Base-by-base conservation (phyloP, 2,888 invertebrate species). In the Tromatobia lineatoria region DNA sequence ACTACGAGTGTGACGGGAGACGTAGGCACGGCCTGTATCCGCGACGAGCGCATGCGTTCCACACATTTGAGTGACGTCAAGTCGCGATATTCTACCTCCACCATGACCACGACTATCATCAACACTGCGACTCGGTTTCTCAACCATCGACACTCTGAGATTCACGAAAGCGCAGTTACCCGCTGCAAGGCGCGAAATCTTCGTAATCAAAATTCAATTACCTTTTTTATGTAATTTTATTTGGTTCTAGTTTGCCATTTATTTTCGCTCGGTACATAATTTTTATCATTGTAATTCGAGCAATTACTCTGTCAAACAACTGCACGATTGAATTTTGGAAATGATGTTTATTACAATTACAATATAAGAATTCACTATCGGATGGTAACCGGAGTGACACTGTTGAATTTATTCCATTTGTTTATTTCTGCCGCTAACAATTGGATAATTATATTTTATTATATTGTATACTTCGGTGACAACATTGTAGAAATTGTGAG, bases 31-130 rank as follows among this genome's bases (percentile, higher is more conserved):
- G 64, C 67, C 52, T 78, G 76, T 83, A 80, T 80, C 57, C 77
- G 45, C 7, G 45, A 42, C 29, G 54, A 59, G 82, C 85, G 87
- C 87, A 85, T 80, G 85, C 85, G 85, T 79, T 82, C 42, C 23
- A 66, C 47, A 42, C 52, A 10, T 54, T 20, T 7, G 15, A 42
- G 66, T 76, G 76, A 76, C 76, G 76, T 76, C 66, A 47, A 67
- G 34, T 52, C 52, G 61, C 73, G 73, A 25, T 45, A 54, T 54
- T 20, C 76, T 66, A 76, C 76, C 66, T 54, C 76, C 66, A 66
- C 54, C 54, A 13, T 13, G 42, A 76, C 25, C 54, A 52, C 52
- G 25, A 75, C n/a, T 20, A 61, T 38, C 75, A 54, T 59, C 73
- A 54, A 71, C 59, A 38, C 73, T 42, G 15, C 45, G 54, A 50